Evolutionary conservation across 2,797 vertebrate species (phyloP).

Genomic region (Apodemus agrarius): DNA sequence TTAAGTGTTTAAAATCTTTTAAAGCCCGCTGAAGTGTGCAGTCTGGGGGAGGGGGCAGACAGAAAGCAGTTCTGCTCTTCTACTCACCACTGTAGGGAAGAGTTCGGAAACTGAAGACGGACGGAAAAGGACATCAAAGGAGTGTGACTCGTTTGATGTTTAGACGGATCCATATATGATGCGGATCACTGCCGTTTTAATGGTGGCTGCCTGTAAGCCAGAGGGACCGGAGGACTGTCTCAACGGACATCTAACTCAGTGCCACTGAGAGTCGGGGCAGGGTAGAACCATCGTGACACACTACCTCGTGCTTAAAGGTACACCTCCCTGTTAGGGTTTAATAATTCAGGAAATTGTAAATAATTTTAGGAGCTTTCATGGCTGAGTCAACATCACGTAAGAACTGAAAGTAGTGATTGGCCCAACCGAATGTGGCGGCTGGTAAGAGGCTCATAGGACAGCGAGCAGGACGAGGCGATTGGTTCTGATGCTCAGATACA

Average conservation of each 20-base stretch:
- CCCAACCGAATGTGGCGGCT: not conserved
- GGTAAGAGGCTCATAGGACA: not conserved
- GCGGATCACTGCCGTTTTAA: conserved; percentile 45
- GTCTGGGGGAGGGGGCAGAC: not conserved
- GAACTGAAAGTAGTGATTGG: not conserved
- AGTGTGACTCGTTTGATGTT: conserved; percentile 74
- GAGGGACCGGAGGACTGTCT: not conserved
- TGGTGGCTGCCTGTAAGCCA: conserved; percentile 60
- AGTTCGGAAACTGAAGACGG: conserved; percentile 65
- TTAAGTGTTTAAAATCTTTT: conserved; percentile 60
- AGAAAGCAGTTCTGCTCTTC: conserved; percentile 50
- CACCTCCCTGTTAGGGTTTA: not conserved
- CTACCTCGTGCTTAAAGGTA: not conserved
- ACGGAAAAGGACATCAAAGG: conserved; percentile 72
- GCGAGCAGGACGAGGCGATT: not conserved
- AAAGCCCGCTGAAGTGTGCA: not conserved
- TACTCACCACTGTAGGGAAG: conserved; percentile 35
- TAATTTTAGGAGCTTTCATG: not conserved
- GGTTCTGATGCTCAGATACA: not conserved
- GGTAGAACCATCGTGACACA: not conserved
- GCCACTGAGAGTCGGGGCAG: conserved; percentile 41
- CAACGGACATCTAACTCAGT: not conserved
- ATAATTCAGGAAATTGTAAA: not conserved
- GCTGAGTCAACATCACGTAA: not conserved
- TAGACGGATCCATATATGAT: not conserved